Percentiles rank a stretch among this genome's conserved stretches.
phyloP scores from a whole-genome alignment of 2,888 invertebrate species.

The Philereme vetulata region DNA sequence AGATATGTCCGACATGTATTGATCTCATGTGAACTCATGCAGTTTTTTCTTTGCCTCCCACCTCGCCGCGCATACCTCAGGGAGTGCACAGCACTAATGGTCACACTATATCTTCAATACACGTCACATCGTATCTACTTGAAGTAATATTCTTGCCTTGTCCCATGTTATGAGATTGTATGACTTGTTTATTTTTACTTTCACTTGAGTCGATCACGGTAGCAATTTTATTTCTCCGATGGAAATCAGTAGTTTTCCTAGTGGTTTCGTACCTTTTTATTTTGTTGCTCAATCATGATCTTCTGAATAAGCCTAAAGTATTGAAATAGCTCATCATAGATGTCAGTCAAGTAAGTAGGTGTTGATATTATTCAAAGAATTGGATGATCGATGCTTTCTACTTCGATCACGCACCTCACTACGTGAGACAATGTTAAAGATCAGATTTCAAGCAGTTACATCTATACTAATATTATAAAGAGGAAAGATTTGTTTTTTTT shows the following conservation, averaged over 20 bases:
- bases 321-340: too few species aligned
- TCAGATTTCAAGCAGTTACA: background rate
- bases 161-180: conserved; percentile 25
- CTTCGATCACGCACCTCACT: background rate
- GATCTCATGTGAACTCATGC: too few species aligned
- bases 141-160: conserved; percentile 22
- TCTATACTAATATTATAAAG: too few species aligned
- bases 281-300: background rate
- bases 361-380: background rate
- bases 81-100: too few species aligned
- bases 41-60: too few species aligned
- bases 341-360: background rate
- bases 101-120: conserved; percentile 8
- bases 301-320: background rate
- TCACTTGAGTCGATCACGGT: conserved; percentile 54
- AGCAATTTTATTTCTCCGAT: conserved; percentile 46
- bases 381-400: background rate
- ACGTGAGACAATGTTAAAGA: conserved; percentile 1
- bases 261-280: conserved; percentile 36
- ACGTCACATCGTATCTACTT: conserved; percentile 10
- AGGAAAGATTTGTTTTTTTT: too few species aligned
- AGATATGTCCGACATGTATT: too few species aligned
- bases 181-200: conserved; percentile 49
- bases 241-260: conserved; percentile 39
- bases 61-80: too few species aligned